phyloP scores from a whole-genome alignment of 2,113 vertebrate genomes.

The Hucho hucho region DNA sequence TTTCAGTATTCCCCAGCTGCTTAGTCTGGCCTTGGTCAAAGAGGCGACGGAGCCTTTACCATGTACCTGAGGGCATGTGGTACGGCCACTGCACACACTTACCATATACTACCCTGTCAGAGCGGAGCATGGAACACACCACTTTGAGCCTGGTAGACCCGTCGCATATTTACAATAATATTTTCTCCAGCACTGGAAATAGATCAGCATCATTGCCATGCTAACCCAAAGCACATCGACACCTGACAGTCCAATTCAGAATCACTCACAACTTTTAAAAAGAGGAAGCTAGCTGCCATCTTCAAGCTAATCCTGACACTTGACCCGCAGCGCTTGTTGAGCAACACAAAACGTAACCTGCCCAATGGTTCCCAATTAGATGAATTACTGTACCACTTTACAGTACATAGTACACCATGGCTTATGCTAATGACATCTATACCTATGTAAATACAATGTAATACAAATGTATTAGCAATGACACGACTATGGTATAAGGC shows the following conservation, averaged over 20 bases:
- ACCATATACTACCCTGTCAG: neutral
- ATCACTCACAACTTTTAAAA: neutral
- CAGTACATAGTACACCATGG: too few species aligned
- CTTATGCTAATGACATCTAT: too few species aligned
- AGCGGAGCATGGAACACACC: neutral
- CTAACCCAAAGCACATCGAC: neutral
- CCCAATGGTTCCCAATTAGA: neutral
- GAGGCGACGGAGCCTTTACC: conserved; percentile 20
- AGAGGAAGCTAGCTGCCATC: neutral
- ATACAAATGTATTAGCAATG: too few species aligned
- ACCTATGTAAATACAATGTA: too few species aligned
- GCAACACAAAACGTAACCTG: conserved; percentile 35
- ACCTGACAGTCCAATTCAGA: neutral
- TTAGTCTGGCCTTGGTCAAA: conserved; percentile 33
- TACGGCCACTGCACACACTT: neutral
- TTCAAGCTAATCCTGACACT: neutral
- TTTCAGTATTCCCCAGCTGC: conserved; percentile 41
- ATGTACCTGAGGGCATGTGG: conserved; percentile 25
- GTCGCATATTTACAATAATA: neutral
- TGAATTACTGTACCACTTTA: too few species aligned
- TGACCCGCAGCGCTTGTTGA: neutral
- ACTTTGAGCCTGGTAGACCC: neutral
- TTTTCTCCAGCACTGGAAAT: too few species aligned
- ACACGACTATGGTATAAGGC: too few species aligned
- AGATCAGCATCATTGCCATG: too few species aligned